Conservation (phyloP, 2,113 vertebrate species). For the Gadus chalcogrammus region DNA sequence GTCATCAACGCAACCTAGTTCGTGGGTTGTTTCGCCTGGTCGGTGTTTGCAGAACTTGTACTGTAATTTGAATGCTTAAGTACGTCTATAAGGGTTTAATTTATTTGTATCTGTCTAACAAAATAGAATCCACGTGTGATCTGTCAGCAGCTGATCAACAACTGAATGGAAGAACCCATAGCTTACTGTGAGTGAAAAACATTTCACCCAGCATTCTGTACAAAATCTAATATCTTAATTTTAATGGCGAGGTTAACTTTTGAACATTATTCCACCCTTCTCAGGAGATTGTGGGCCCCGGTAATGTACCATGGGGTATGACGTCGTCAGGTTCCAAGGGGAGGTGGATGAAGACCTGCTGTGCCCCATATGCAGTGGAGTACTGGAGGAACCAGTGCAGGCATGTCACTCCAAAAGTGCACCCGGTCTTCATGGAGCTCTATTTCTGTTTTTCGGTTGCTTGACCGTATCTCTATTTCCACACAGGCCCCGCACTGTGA, state of each 20-base stretch:
- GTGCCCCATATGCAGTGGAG: constrained; percentile 97
- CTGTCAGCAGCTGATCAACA: constrained; percentile 19
- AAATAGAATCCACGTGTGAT: constrained; percentile 36
- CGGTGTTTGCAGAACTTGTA: too few relatives aligned
- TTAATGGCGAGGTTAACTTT: neutral
- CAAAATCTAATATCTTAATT: neutral
- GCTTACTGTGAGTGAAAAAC: constrained; percentile 53
- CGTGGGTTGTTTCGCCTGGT: too few relatives aligned
- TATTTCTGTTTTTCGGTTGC: neutral
- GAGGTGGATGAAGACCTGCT: constrained; percentile 98
- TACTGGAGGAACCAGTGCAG: constrained; percentile 97
- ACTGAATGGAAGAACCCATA: constrained; percentile 60
- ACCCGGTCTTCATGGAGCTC: too few relatives aligned
- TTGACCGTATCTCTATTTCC: neutral
- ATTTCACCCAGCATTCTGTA: neutral
- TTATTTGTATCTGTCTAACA: constrained; percentile 4
- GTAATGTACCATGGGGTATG: constrained; percentile 99
- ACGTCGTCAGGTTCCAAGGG: constrained; percentile 95
- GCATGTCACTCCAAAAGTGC: constrained; percentile 53
- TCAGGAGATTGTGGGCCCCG: constrained; percentile 72
- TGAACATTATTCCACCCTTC: neutral
- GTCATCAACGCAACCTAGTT: too few relatives aligned
- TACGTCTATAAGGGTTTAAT: neutral
- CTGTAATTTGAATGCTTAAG: neutral
- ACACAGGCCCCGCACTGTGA: constrained; percentile 93